Percentiles rank a stretch among this genome's conserved stretches.
Evolutionary conservation across 1,140 invertebrate genomes (phyloP).

Genomic region (Drosophila ambigua): DNA sequence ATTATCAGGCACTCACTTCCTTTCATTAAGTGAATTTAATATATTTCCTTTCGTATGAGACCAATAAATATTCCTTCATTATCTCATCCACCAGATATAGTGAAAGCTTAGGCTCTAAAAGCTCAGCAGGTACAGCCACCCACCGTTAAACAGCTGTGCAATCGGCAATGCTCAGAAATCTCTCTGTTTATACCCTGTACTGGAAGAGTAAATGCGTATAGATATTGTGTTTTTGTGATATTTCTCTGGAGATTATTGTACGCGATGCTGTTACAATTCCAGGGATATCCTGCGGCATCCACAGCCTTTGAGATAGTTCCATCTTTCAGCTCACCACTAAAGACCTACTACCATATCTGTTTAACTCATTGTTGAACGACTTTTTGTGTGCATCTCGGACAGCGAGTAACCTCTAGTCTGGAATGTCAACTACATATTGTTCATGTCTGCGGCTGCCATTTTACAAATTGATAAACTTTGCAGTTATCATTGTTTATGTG

Average conservation of each 20-base stretch:
- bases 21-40: conserved; percentile 10
- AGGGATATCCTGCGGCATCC: too few relatives aligned
- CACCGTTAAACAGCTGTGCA: conserved; percentile 13
- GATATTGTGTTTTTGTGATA: too few relatives aligned
- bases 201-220: too few relatives aligned
- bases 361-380: too few relatives aligned
- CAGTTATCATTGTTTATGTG: conserved; percentile 80
- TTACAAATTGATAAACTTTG: conserved; percentile 80
- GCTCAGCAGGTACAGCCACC: conserved; percentile 32
- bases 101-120: not conserved
- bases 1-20: conserved; percentile 29
- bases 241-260: too few relatives aligned
- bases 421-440: not conserved
- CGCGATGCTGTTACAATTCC: too few relatives aligned
- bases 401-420: too few relatives aligned
- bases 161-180: not conserved
- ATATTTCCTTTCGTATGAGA: conserved; percentile 1
- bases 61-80: not conserved
- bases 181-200: not conserved
- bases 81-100: not conserved
- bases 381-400: too few relatives aligned
- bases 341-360: too few relatives aligned
- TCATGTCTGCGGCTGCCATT: conserved; percentile 62
- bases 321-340: too few relatives aligned
- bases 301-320: too few relatives aligned